Base-by-base conservation (phyloP, 1,140 invertebrate species). In the Tetranychus urticae region DNA sequence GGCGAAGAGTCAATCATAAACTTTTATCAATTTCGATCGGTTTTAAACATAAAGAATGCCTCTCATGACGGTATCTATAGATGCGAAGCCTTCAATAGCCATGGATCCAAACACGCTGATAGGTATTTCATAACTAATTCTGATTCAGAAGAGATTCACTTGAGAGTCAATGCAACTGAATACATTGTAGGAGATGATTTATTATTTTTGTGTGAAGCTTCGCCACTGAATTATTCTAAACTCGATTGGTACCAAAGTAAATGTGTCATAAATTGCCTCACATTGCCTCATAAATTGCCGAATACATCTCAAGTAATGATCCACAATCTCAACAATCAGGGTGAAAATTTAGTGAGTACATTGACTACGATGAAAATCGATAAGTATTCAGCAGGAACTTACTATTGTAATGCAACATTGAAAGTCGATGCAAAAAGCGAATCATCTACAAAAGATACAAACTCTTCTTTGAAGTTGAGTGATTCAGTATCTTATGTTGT, bases 151-250 rank as follows among this genome's bases (percentile, higher is more conserved):
- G 63, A 64, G 31, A 67, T 68, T 62, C 35, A 47, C 55, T 55
- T 67, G 2, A 57, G 39, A 12, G 4, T 60, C 36, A 62, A 65
- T 7, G 57, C 50, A 14, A 36, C 54, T 50, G 65, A 65, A 60
- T 60, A 62, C 13, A 58, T 67, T 13, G 63, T 65, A n/a, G 59
- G 47, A 14, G 63, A 65, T 59, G 50, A 50, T 46, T 58, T 66
- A 10, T 50, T 58, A n/a, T n/a, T 68, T 12, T 58, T 39, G 7
- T 68, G 67, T 57, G 59, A 60, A 57, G 67, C 64, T 7, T 66
- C 61, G 36, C 46, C 61, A 14, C 65, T 57, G 37, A 63, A 67
- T 13, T 68, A 64, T 57, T 60, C 36, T n/a, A 35, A 50, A n/a
- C 23, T 68, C 1, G 13, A 50, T 10, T 68, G 67, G 67, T 50